Evolutionary conservation across 2,888 invertebrate species (phyloP).

Genomic region (Andricus curvator): DNA sequence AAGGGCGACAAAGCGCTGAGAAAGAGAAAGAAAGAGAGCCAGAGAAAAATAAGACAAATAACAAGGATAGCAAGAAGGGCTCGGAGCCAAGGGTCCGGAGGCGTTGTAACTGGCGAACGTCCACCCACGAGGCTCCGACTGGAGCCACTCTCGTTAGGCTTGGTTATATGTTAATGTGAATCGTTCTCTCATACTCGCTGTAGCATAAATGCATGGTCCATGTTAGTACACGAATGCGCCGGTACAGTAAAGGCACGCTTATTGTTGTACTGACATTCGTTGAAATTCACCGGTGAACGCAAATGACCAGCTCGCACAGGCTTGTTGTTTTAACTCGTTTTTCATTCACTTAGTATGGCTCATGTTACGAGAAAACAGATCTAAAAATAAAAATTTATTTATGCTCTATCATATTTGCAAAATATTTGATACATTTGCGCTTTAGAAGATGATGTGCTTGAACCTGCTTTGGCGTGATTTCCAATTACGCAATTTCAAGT

Average conservation of each 20-base stretch:
- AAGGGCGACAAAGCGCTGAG: conserved; percentile 54
- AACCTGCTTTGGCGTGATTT: neutral
- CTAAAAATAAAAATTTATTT: neutral
- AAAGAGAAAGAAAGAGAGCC: conserved; percentile 21
- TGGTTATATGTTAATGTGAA: conserved; percentile 71
- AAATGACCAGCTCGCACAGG: neutral
- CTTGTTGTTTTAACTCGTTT: neutral
- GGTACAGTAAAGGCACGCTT: conserved; percentile 40
- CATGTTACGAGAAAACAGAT: neutral
- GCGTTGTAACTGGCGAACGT: conserved; percentile 54
- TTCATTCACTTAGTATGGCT: neutral
- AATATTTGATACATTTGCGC: neutral
- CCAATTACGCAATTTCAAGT: neutral
- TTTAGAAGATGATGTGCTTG: no score
- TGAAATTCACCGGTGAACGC: conserved; percentile 25
- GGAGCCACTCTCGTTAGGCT: conserved; percentile 67
- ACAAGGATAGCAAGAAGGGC: conserved; percentile 47
- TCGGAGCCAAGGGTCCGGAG: conserved; percentile 52
- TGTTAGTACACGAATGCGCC: conserved; percentile 49
- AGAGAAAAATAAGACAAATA: conserved; percentile 51
- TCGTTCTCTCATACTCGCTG: conserved; percentile 60
- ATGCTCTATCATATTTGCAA: neutral
- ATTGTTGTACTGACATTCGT: conserved; percentile 43
- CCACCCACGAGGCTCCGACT: conserved; percentile 60
- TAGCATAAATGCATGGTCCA: conserved; percentile 60